Conservation (phyloP, 2,888 invertebrate species). For the Callyntrura guangdongensis region DNA sequence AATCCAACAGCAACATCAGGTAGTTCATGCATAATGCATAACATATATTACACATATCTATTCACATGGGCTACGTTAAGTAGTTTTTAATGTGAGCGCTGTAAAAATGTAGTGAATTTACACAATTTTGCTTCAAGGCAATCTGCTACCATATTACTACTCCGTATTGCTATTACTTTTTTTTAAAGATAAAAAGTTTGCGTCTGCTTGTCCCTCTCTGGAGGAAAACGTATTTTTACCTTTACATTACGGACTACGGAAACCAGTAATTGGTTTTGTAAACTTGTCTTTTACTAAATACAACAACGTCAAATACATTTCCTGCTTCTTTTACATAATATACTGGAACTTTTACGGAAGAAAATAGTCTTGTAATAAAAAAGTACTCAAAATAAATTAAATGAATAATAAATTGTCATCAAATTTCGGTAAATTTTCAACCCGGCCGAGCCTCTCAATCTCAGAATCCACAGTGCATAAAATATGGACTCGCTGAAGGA, state of each 20-base stretch:
- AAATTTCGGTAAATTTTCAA: constrained; percentile 29
- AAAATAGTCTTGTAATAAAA: constrained; percentile 16
- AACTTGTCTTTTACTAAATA: neutral
- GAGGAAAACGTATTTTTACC: neutral
- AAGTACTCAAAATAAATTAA: constrained; percentile 3
- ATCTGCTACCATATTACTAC: constrained; percentile 69
- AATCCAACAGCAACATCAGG: constrained; percentile 29
- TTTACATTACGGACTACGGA: neutral
- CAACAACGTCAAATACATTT: neutral
- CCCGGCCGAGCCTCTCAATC: neutral
- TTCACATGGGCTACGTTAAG: constrained; percentile 27
- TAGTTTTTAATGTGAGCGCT: constrained; percentile 60
- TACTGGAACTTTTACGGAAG: constrained; percentile 15
- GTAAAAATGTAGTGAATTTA: constrained; percentile 54
- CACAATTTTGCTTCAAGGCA: constrained; percentile 65
- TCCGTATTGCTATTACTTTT: neutral
- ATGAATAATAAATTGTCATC: constrained; percentile 30
- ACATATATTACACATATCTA: constrained; percentile 34
- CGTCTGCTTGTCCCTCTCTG: neutral
- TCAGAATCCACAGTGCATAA: constrained; percentile 12
- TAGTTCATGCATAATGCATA: constrained; percentile 50
- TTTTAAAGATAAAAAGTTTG: neutral
- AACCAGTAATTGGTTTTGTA: neutral
- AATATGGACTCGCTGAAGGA: constrained; percentile 55
- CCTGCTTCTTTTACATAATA: neutral